Evolutionary conservation across 2,113 vertebrate genomes (phyloP).

Genomic region (Cygnus buccinator): DNA sequence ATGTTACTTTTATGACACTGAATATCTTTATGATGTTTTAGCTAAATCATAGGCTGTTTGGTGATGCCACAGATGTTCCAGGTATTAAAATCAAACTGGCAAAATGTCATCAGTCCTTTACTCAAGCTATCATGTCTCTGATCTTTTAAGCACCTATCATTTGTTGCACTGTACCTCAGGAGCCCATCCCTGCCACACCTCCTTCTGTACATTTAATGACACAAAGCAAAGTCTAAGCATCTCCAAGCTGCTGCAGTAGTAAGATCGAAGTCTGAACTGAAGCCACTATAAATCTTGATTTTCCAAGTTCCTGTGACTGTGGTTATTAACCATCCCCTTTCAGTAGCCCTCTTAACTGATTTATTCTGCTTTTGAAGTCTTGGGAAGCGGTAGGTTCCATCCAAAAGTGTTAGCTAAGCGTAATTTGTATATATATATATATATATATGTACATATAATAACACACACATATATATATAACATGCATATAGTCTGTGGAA

Average conservation of each 20-base stretch:
- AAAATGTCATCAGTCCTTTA: neutral
- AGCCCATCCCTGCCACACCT: neutral
- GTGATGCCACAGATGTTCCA: slow-evolving; percentile 64
- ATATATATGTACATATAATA: rapidly evolving
- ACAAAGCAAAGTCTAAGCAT: slow-evolving; percentile 19
- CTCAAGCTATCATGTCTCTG: neutral
- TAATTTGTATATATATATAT: neutral
- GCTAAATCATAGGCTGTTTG: slow-evolving; percentile 55
- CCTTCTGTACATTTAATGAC: neutral
- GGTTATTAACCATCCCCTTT: neutral
- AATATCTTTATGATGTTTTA: slow-evolving; percentile 71
- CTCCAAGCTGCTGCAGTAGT: neutral
- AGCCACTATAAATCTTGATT: slow-evolving; percentile 1
- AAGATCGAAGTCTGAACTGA: neutral
- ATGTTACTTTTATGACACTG: slow-evolving; percentile 68
- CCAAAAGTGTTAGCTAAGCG: neutral
- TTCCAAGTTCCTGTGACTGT: neutral
- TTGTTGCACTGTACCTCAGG: neutral
- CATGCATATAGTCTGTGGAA: neutral
- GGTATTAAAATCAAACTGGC: slow-evolving; percentile 22
- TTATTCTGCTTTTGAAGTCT: neutral
- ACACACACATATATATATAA: neutral
- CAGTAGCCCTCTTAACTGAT: neutral
- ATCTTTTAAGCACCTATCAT: neutral
- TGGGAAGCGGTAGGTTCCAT: neutral